Base-by-base conservation (phyloP, 2,888 invertebrate species). In the Pheosia tremula region DNA sequence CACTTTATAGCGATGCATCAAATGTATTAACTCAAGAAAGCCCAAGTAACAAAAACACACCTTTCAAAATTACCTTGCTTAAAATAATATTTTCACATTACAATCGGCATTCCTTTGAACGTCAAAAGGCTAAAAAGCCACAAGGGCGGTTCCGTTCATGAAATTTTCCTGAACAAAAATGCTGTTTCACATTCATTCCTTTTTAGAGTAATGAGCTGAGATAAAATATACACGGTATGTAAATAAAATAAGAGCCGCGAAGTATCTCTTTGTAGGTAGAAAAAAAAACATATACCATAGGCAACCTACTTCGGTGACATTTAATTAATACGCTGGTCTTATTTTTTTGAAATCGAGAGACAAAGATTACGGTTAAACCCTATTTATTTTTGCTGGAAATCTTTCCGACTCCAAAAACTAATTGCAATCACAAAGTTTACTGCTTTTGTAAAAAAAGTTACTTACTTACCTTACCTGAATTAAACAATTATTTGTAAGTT, bases 211-310 rank as follows among this genome's bases (percentile, higher is more conserved):
- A 75, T 69, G 70, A 70, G 63, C 56, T 64, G 60, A 57, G 60
- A 63, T 11, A 56, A 65, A 72, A 68, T 66, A 63, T 67, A 76
- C 62, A 60, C 24, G 47, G 57, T 63, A 70, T 54, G 61, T 68
- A 63, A 74, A 75, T 68, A 71, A 70, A 69, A 75, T 69, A 74
- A 65, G 64, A 67, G 64, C 61, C 57, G 37, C 52, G 6, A 55
- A 55, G 37, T 39, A 39, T 55, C 60, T 66, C 38, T 67, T 65
- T 69, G 62, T 57, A 59, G 58, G 47, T 11, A 45, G 65, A 43
- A 58, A 41, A 43, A 64, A 61, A 70, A 24, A 24, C 24, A 53
- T 36, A 58, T 59, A 9, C 10, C 5, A 13, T n/a, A n/a, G 24
- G 52, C 36, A 24, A 24, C 1, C 5, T 47, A 47, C 47, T 11